Evolutionary conservation across 2,797 vertebrate genomes (phyloP).

Genomic region (Orestias chungarensis): DNA sequence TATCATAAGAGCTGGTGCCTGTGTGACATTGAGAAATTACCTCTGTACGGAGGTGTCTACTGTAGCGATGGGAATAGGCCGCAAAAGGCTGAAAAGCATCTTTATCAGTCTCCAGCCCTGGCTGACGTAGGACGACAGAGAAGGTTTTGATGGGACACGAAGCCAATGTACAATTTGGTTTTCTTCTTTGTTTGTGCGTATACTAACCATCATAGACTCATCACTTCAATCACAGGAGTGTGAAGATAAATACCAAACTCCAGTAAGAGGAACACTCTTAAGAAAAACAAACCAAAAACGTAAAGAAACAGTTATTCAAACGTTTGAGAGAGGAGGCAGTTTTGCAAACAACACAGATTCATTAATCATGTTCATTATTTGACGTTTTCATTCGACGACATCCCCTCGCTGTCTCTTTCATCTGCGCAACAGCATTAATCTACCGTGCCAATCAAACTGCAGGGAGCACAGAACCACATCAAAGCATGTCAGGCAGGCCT

Average conservation of each 20-base stretch:
- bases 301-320: constrained; percentile 53
- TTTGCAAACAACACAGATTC: constrained; percentile 61
- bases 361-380: constrained; percentile 68
- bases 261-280: constrained; percentile 27
- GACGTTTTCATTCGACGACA: constrained; percentile 54
- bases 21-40: constrained; percentile 68
- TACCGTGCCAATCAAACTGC: constrained; percentile 74
- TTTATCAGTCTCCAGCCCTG: constrained; percentile 59
- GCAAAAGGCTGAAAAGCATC: constrained; percentile 58
- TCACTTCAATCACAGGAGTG: constrained; percentile 31
- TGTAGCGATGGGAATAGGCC: constrained; percentile 57
- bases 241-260: neutral
- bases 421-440: constrained; percentile 64
- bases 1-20: constrained; percentile 27
- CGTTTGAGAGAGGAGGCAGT: constrained; percentile 38
- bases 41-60: constrained; percentile 49
- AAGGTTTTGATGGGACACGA: constrained; percentile 30
- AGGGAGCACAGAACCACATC: constrained; percentile 72
- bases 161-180: constrained; percentile 16
- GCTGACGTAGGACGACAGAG: constrained; percentile 38
- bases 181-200: neutral
- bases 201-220: constrained; percentile 29
- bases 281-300: neutral
- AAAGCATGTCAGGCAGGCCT: constrained; percentile 71
- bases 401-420: constrained; percentile 56